Percentiles rank a stretch among this genome's conserved stretches.
These are phyloP conservation scores for Pterocles orientalis DNA, from an alignment of 2,113 vertebrate genomes.

Conservation along the genomic window DNA sequence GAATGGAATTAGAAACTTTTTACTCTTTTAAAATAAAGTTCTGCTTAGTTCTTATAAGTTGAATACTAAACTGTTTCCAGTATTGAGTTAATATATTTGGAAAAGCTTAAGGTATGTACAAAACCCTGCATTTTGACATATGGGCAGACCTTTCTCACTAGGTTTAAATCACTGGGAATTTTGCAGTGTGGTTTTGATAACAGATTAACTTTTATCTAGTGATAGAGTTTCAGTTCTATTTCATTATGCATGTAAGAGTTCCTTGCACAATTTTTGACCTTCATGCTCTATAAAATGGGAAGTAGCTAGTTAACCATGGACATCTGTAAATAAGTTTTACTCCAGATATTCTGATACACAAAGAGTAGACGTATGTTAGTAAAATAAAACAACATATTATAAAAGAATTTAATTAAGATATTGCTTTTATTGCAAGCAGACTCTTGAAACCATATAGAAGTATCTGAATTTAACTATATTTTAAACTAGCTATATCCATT, in stretches of 20 bases:
- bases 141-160: background rate
- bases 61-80: background rate
- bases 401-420: background rate
- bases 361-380: background rate
- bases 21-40: background rate
- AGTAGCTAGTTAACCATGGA: background rate
- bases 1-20: background rate
- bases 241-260: background rate
- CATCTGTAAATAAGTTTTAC: background rate
- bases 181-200: background rate
- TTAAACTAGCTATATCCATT: background rate
- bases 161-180: background rate
- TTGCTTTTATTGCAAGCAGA: background rate
- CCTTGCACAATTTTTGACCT: background rate
- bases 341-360: background rate
- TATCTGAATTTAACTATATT: background rate
- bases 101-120: background rate
- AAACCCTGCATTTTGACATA: background rate
- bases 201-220: background rate
- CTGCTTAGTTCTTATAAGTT: background rate
- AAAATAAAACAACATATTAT: background rate
- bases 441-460: background rate
- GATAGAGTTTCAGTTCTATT: background rate
- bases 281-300: background rate
- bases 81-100: background rate